Percentiles rank a stretch among this genome's conserved stretches.
phyloP scores from a whole-genome alignment of 2,113 vertebrate genomes.

The Pheucticus melanocephalus region DNA sequence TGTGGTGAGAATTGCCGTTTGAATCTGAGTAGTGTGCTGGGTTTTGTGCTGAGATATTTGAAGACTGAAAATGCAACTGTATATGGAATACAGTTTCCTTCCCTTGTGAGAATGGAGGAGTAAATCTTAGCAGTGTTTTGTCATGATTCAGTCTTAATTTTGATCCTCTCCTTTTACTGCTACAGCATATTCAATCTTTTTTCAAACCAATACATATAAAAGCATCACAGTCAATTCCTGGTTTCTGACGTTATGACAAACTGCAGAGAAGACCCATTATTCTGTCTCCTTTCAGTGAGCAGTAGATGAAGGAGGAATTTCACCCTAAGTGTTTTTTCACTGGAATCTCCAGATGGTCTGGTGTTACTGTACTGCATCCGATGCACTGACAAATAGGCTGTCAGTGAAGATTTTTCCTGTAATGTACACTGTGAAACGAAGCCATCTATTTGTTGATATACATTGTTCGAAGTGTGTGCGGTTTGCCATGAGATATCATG shows the following conservation, averaged over 20 bases:
- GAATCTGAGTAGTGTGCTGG: background rate
- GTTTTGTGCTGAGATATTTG: conserved; percentile 1
- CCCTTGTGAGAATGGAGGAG: background rate
- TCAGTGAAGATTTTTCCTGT: conserved; percentile 43
- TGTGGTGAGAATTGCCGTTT: background rate
- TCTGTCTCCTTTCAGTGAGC: conserved; percentile 5
- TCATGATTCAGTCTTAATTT: conserved; percentile 48
- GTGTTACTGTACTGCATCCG: conserved; percentile 36
- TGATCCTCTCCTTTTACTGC: background rate
- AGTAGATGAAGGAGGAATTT: conserved; percentile 39
- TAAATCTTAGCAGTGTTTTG: conserved; percentile 44
- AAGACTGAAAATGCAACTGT: background rate
- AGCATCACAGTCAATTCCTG: background rate
- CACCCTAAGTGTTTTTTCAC: conserved; percentile 1
- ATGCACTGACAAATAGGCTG: conserved; percentile 58
- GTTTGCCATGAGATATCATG: conserved; percentile 17
- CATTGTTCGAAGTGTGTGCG: conserved; percentile 38
- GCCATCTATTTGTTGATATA: conserved; percentile 54
- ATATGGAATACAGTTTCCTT: background rate
- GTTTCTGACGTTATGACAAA: conserved; percentile 28
- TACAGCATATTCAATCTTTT: background rate
- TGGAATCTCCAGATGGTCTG: conserved; percentile 56
- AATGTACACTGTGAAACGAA: conserved; percentile 58
- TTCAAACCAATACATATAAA: conserved; percentile 10
- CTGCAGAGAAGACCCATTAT: background rate